Conservation (phyloP, 2,888 invertebrate genomes). For the Zaprionus bogoriensis region DNA sequence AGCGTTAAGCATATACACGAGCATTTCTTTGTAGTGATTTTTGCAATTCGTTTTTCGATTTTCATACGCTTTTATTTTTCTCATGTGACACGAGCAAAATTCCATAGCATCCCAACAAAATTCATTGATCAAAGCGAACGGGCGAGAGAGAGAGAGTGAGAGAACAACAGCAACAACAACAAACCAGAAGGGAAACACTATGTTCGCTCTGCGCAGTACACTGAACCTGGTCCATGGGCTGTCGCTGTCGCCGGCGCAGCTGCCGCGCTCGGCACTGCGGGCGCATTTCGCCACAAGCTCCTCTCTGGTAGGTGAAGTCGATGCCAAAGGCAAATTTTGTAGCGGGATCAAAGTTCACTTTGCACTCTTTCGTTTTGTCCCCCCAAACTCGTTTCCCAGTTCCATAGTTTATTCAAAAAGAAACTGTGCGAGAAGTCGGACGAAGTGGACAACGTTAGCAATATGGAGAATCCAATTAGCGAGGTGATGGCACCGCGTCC, state of each 20-base stretch:
- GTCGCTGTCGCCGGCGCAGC: constrained; percentile 10
- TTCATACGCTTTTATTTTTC: not conserved
- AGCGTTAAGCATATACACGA: constrained; percentile 13
- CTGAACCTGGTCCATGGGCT: constrained; percentile 41
- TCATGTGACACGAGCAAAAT: constrained; percentile 1
- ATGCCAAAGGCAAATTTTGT: not conserved
- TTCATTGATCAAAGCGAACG: constrained; percentile 42
- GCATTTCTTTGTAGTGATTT: not conserved
- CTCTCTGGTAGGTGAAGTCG: constrained; percentile 52
- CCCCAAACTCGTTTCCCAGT: too few relatives aligned
- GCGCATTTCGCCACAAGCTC: constrained; percentile 58
- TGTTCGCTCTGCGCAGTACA: constrained; percentile 61
- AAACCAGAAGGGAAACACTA: too few relatives aligned
- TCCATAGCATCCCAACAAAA: not conserved
- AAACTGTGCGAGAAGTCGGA: too few relatives aligned
- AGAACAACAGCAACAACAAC: too few relatives aligned
- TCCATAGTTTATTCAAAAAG: not conserved
- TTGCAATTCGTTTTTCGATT: constrained; percentile 3
- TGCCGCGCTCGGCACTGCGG: constrained; percentile 37
- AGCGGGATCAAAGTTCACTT: constrained; percentile 62
- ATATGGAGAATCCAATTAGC: too few relatives aligned
- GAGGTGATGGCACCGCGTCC: constrained; percentile 3
- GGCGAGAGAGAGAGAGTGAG: too few relatives aligned
- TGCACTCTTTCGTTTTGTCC: not conserved
- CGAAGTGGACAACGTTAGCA: too few relatives aligned